Conservation (phyloP, 2,888 invertebrate species). For the Latheticus oryzae region DNA sequence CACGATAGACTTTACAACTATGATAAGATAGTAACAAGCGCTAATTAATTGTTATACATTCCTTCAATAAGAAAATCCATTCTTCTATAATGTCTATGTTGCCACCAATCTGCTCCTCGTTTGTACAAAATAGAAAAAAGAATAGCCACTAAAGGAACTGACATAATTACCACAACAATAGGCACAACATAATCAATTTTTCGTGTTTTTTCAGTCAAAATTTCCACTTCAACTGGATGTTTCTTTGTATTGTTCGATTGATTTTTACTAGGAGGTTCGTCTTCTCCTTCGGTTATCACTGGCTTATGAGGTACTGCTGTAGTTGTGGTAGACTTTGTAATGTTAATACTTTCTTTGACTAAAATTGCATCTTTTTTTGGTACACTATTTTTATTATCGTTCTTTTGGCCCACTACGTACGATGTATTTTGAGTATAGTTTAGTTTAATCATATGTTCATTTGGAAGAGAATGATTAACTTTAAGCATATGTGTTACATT, state of each 20-base stretch:
- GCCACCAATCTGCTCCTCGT: constrained; percentile 85
- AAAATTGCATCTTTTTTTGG: constrained; percentile 51
- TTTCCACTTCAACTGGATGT: constrained; percentile 57
- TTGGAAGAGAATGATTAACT: neutral
- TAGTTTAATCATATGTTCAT: constrained; percentile 6
- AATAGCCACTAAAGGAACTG: constrained; percentile 79
- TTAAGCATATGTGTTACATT: constrained; percentile 21
- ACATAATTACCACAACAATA: constrained; percentile 78
- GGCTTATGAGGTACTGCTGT: constrained; percentile 42
- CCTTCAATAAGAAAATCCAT: constrained; percentile 92
- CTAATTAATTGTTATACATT: constrained; percentile 82
- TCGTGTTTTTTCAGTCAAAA: constrained; percentile 45
- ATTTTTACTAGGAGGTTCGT: constrained; percentile 29
- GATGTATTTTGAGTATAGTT: neutral
- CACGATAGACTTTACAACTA: constrained; percentile 40
- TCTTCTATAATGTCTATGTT: constrained; percentile 84
- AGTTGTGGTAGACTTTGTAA: constrained; percentile 58
- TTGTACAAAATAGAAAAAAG: constrained; percentile 75
- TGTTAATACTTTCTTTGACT: constrained; percentile 32
- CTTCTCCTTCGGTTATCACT: constrained; percentile 41
- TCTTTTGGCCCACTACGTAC: constrained; percentile 43
- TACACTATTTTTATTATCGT: constrained; percentile 50
- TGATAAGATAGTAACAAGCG: constrained; percentile 18
- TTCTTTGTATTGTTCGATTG: constrained; percentile 12
- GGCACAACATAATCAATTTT: constrained; percentile 78